A percentile compares a stretch with the other conserved stretches of the same genome.
phyloP scores from a whole-genome alignment of 2,888 invertebrate genomes.

The Agonopterix arenella region DNA sequence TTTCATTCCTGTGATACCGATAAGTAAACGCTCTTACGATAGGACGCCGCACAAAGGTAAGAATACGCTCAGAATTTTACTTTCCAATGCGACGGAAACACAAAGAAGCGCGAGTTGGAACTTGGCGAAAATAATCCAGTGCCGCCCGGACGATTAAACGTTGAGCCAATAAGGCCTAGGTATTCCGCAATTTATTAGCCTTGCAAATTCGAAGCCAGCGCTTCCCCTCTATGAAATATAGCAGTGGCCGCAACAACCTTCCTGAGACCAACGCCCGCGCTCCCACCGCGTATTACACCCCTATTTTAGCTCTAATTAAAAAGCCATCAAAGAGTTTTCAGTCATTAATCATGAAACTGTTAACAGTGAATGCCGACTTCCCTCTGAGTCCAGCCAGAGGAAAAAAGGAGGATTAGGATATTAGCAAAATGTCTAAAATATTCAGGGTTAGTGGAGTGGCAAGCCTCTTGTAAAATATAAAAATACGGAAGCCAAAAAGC shows the following conservation, averaged over 20 bases:
- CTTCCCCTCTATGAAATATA: constrained; percentile 70
- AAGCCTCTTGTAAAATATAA: constrained; percentile 44
- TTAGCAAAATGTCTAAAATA: constrained; percentile 71
- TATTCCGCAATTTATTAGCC: constrained; percentile 74
- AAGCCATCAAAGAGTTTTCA: constrained; percentile 77
- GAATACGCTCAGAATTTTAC: constrained; percentile 60
- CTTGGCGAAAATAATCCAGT: constrained; percentile 61
- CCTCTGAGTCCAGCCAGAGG: constrained; percentile 43
- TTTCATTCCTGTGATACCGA: constrained; percentile 68
- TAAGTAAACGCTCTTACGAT: constrained; percentile 63
- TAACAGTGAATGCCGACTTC: constrained; percentile 71
- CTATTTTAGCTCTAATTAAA: constrained; percentile 77
- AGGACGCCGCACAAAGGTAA: constrained; percentile 46
- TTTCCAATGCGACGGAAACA: constrained; percentile 42
- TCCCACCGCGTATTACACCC: constrained; percentile 64
- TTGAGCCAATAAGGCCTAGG: constrained; percentile 73
- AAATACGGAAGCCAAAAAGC: constrained; percentile 39
- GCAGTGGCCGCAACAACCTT: constrained; percentile 61
- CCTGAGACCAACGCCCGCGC: constrained; percentile 30
- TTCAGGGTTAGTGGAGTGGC: constrained; percentile 66
- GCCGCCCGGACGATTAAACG: constrained; percentile 53
- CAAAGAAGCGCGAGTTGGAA: constrained; percentile 37
- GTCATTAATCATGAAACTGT: constrained; percentile 78
- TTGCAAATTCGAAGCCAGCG: constrained; percentile 67
- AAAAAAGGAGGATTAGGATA: constrained; percentile 69